Evolutionary conservation across 2,113 vertebrate species (phyloP), one percentile per base, ranked within the genome.

Genomic region (Tiliqua scincoides): DNA sequence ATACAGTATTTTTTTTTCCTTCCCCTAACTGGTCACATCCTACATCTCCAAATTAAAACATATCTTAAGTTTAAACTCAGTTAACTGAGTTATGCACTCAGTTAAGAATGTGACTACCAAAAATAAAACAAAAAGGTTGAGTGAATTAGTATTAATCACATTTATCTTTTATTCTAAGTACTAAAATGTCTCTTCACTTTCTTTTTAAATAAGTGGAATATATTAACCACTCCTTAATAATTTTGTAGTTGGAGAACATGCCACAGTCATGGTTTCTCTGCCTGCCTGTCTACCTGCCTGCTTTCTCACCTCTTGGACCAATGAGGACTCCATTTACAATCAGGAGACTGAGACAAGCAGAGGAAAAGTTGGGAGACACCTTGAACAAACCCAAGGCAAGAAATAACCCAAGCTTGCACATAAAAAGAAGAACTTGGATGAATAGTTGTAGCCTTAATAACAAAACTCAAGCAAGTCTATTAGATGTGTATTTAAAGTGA

Each of bases 111-210:
- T 63, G 61, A 57, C 68, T 73, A 37, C 40, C 54, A 65, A 72
- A 67, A 80, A 86, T 73, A 73, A 80, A 57, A 54, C 6, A 27
- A 18, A 57, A 70, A 85, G 62, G 82, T 52, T 32, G 27, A 91
- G 80, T 87, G 82, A 43, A 85, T 83, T 87, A 62, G 11, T 43
- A 79, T 21, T 85, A 85, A 74, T 78, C 85, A 70, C 87, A 79
- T 75, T 61, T 88, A 15, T 30, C 23, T 6, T 83, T 85, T 89
- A 86, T 90, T 91, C 77, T 79, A 30, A 76, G 75, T 75, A 88
- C 78, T 92, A 57, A 73, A 52, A 25, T 14, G 4, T 54, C 23
- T 77, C 75, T 37, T 7, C 52, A 79, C 72, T 18, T 86, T 20
- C 23, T 21, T 77, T 80, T 90, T 54, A 77, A 25, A 23, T 30